Base-by-base conservation (phyloP, 2,113 vertebrate genomes). In the Lophius piscatorius region DNA sequence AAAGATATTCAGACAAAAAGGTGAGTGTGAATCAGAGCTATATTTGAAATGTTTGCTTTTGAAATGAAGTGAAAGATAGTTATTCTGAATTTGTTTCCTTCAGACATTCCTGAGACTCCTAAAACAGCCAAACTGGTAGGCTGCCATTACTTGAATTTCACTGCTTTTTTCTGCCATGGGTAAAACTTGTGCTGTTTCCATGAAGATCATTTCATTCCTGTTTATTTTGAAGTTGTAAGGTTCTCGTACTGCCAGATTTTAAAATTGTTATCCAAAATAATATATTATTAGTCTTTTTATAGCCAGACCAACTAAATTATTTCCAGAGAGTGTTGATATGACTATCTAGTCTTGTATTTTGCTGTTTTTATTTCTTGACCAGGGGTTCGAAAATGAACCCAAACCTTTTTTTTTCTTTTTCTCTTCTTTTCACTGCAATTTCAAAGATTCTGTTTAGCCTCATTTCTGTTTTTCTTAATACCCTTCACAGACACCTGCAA, bases 81-180 rank as follows among this genome's bases (percentile, higher is more conserved):
- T 12, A 10, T 22, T 42, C 4, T 42, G 29, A 1, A 16, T 66
- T 41, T 58, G 4, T 56, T 49, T 63, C 47, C 39, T 40, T 6
- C 56, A 90, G 88, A 90, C 11, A 73, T 84, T 44, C 49, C 72
- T 1, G 88, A 90, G 64, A 89, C 85, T 64, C 81, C 82, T 4
- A 89, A 38, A 76, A 49, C 81, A 48, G 63, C 57, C 13, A 90
- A 84, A 64, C 87, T 78, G 85, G 88, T 90, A 80, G 16, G 36
- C 6, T 34, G 52, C 3, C 10, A 5, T 3, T 29, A 8, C 14
- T 5, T 16, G 0, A 17, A 42, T 4, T 2, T 16, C 6, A 24
- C 16, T 21, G 6, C 7, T 20, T 38, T 55, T 44, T 41, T 9
- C 24, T 10, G 12, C 12, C 12, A 35, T 35, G 9, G 31, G 0